Conservation (phyloP, 2,888 invertebrate genomes). For the Apamea anceps region DNA sequence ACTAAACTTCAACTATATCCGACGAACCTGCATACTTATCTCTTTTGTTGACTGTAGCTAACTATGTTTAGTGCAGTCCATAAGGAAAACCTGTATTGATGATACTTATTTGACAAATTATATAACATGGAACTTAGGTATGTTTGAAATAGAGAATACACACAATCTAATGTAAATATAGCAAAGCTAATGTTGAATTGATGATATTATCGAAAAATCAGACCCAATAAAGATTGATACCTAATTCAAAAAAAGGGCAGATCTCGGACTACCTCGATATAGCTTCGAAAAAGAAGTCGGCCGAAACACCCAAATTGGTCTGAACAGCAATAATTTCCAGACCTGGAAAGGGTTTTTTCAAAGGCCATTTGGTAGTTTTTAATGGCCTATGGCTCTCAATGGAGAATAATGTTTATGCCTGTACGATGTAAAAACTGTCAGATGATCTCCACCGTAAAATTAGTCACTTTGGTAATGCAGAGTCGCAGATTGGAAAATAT, state of each 20-base stretch:
- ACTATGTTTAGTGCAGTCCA: neutral
- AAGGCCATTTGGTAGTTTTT: neutral
- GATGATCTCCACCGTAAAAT: neutral
- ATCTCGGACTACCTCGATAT: neutral
- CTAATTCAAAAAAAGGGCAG: neutral
- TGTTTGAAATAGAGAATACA: neutral
- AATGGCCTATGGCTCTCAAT: neutral
- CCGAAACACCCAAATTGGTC: neutral
- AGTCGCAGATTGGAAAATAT: slow-evolving; percentile 15
- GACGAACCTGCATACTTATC: no score
- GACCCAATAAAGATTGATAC: neutral
- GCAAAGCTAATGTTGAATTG: neutral
- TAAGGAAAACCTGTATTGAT: slow-evolving; percentile 13
- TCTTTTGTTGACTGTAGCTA: neutral
- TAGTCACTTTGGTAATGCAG: neutral
- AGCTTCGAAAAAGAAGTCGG: neutral
- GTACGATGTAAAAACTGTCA: neutral
- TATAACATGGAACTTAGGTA: neutral
- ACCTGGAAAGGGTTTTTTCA: neutral
- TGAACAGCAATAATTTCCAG: neutral
- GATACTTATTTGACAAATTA: neutral
- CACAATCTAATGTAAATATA: neutral
- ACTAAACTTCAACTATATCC: no score
- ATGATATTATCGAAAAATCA: neutral
- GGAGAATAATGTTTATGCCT: neutral